A percentile compares a stretch with the other conserved stretches of the same genome.
phyloP scores from a whole-genome alignment of 2,888 invertebrate genomes.

The Drosophila demipolita region DNA sequence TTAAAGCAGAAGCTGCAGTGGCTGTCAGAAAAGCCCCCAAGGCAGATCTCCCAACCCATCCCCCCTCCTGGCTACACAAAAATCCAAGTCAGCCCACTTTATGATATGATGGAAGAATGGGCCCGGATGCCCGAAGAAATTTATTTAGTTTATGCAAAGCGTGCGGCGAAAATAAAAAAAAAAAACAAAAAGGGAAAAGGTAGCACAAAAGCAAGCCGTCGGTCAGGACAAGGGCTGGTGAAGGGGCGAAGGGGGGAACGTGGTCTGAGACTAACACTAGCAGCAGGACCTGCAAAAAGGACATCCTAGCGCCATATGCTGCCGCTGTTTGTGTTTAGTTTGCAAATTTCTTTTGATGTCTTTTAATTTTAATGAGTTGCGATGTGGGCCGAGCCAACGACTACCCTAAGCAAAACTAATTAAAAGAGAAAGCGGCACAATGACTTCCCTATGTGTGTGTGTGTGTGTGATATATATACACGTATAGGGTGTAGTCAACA shows the following conservation, averaged over 20 bases:
- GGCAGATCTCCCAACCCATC: neutral
- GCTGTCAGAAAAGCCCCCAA: conserved; percentile 8
- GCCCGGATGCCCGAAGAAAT: conserved; percentile 56
- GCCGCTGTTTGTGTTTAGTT: conserved; percentile 71
- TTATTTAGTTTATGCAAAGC: conserved; percentile 76
- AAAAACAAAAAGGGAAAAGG: conserved; percentile 66
- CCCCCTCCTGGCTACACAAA: conserved; percentile 17
- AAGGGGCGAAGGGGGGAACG: conserved; percentile 18
- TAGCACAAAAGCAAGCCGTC: conserved; percentile 61
- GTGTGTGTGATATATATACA: conserved; percentile 1
- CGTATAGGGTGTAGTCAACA: too few relatives aligned
- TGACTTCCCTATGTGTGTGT: conserved; percentile 6
- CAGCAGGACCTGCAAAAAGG: conserved; percentile 56
- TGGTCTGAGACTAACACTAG: conserved; percentile 14
- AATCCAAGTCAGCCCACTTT: conserved; percentile 56
- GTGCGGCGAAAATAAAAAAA: conserved; percentile 47
- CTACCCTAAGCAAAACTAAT: conserved; percentile 69
- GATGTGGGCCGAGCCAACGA: conserved; percentile 42
- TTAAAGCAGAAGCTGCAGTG: conserved; percentile 63
- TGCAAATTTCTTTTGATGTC: conserved; percentile 80
- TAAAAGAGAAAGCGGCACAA: conserved; percentile 51
- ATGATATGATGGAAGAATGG: conserved; percentile 44
- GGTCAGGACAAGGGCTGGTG: neutral
- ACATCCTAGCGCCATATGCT: conserved; percentile 55
- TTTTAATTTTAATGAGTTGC: conserved; percentile 81